phyloP scores from a whole-genome alignment of 2,888 invertebrate species.

The Ecliptopera silaceata region DNA sequence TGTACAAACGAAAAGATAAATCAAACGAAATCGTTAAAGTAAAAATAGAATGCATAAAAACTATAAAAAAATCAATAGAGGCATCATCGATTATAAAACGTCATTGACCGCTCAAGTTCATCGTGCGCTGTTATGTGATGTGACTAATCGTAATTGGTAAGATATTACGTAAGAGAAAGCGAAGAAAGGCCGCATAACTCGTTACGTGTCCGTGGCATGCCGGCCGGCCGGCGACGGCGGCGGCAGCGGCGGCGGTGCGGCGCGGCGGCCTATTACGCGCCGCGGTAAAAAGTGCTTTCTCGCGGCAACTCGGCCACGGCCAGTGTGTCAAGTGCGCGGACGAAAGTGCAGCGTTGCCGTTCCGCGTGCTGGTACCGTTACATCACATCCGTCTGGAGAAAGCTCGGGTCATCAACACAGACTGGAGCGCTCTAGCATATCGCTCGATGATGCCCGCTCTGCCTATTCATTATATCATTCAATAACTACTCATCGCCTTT shows the following conservation, averaged over 20 bases:
- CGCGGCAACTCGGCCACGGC: conserved; percentile 81
- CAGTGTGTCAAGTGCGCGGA: conserved; percentile 82
- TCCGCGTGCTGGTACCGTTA: conserved; percentile 63
- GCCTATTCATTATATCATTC: conserved; percentile 10
- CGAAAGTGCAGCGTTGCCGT: conserved; percentile 78
- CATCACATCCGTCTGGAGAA: conserved; percentile 78
- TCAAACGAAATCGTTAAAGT: conserved; percentile 24
- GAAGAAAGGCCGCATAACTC: conserved; percentile 74
- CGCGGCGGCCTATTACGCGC: conserved; percentile 59
- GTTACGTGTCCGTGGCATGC: conserved; percentile 70
- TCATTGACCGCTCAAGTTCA: conserved; percentile 70
- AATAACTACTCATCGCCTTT: conserved; percentile 1
- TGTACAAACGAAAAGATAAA: not conserved
- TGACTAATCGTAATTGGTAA: conserved; percentile 73
- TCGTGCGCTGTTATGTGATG: conserved; percentile 68
- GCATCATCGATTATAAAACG: conserved; percentile 45
- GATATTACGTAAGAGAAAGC: conserved; percentile 78
- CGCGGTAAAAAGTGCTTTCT: conserved; percentile 81
- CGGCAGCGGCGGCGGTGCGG: conserved; percentile 7
- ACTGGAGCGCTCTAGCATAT: not conserved
- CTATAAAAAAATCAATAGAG: conserved; percentile 31
- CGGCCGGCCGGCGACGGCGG: conserved; percentile 11
- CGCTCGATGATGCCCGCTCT: not conserved
- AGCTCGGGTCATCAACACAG: conserved; percentile 72
- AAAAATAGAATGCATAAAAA: conserved; percentile 9